Base-by-base conservation (phyloP, 2,888 invertebrate genomes). In the Scelioninae gen. 2 region DNA sequence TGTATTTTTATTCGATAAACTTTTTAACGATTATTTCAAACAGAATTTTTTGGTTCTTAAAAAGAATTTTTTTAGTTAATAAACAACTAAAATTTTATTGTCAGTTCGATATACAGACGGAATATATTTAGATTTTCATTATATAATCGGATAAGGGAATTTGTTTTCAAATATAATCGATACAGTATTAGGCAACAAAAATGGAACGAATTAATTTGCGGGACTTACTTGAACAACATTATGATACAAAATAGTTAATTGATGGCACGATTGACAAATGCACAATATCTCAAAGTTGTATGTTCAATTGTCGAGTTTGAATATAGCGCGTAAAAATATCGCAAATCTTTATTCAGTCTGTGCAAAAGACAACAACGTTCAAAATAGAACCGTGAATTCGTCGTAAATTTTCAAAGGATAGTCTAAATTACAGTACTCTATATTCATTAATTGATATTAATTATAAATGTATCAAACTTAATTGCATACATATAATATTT, bases 211-310 rank as follows among this genome's bases (percentile, higher is more conserved):
- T 58, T 13, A 71, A 52, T 52, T 46, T 33, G 33, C 13, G 31
- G 46, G 48, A 55, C 55, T 71, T 58, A 41, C 18, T 60, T 55
- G 52, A 64, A 64, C 39, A 57, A 50, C 53, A 39, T 63, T 71
- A 64, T 71, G 33, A 57, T 65, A 65, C 67, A 73, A 65, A 72
- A 65, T 72, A 65, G 65, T 60, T 73, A 67, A 63, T 68, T 73
- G 60, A 73, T 68, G 69, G 63, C 68, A 69, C 73, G 58, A 64
- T 74, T 55, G 60, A 74, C 53, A 74, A 69, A 65, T 61, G 69
- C 69, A 70, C 73, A 65, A 55, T 58, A 53, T 68, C 61, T 53
- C 48, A 53, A 74, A 55, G 39, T 64, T 64, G 52, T 22, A 39
- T 64, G 48, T 65, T 69, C 35, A 37, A 19, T 58, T 68, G 52